Evolutionary conservation across 2,797 vertebrate genomes (phyloP), one percentile per base, ranked within the genome.

Genomic region (Adelosebastes latens): DNA sequence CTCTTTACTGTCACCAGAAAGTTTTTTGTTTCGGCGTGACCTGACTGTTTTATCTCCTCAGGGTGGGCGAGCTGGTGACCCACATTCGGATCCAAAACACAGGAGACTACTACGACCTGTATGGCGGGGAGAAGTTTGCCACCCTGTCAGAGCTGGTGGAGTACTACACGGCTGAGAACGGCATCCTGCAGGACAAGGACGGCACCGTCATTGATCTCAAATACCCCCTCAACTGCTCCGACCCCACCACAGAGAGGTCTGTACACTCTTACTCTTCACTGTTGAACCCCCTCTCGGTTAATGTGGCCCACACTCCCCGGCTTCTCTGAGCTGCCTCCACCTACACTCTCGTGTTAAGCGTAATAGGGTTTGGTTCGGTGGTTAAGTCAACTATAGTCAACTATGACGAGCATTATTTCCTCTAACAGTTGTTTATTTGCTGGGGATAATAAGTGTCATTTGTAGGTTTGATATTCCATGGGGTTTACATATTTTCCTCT

Each of bases 81-180:
- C 98, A 99, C 88, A 99, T 99, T 87, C 96, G 98, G 16, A 99
- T 99, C 94, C 98, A 99, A 91, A 99, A 99, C 90, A 98, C 98
- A 0, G 98, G 98, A 0, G 98, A 99, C 87, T 99, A 92, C 93
- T 99, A 99, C 0, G 98, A 99, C 92, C 94, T 99, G 39, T 99
- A 99, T 1, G 98, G 98, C 36, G 98, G 98, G 63, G 98, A 99
- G 94, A 99, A 99, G 94, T 99, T 99, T 25, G 98, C 98, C 20
- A 99, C 98, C 0, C 90, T 99, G 81, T 96, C 98, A 0, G 98
- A 99, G 89, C 94, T 99, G 87, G 98, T 99, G 94, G 98, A 99
- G 0, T 98, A 97, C 91, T 99, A 99, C 94, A 99, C 97, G 0
- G 96, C 96, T 8, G 97, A 99, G 61, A 96, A 97, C 1, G 97